phyloP scores from a whole-genome alignment of 2,113 vertebrate species.

The Hemibagrus wyckioides region DNA sequence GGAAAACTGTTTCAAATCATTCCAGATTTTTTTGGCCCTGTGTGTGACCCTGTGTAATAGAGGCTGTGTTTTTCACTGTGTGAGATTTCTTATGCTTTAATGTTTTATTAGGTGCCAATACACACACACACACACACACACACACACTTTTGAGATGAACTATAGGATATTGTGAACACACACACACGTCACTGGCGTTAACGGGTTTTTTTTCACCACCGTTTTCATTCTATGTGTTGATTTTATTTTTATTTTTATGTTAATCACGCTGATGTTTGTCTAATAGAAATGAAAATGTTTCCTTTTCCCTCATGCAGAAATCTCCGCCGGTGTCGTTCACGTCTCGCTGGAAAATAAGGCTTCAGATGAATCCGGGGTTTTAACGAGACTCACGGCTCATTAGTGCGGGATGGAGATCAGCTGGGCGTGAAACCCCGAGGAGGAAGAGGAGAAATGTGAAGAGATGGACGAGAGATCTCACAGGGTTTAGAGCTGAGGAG shows the following conservation, averaged over 20 bases:
- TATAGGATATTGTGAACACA: not conserved
- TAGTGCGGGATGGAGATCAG: slow-evolving; percentile 32
- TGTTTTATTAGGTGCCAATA: not conserved
- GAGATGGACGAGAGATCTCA: not conserved
- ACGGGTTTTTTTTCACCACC: not conserved
- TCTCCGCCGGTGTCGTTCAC: slow-evolving; percentile 20
- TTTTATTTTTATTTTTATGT: not conserved
- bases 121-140: not conserved
- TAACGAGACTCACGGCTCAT: slow-evolving; percentile 32
- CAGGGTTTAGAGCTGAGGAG: not conserved
- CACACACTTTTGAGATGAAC: not conserved
- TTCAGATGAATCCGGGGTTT: slow-evolving; percentile 39
- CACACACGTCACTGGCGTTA: not conserved
- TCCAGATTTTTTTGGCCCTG: not conserved
- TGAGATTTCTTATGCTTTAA: too few relatives aligned
- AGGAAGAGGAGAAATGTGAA: not conserved
- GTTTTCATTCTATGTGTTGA: not conserved
- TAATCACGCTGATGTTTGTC: slow-evolving; percentile 13
- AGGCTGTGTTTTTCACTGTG: too few relatives aligned
- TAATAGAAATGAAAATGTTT: slow-evolving; percentile 34
- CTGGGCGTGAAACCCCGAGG: slow-evolving; percentile 27
- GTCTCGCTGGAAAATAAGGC: slow-evolving; percentile 5
- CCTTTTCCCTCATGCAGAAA: not conserved
- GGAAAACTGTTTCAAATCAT: not conserved
- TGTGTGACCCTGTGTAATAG: not conserved